Conservation (phyloP, 2,797 vertebrate species). For the Chelon labrosus region DNA sequence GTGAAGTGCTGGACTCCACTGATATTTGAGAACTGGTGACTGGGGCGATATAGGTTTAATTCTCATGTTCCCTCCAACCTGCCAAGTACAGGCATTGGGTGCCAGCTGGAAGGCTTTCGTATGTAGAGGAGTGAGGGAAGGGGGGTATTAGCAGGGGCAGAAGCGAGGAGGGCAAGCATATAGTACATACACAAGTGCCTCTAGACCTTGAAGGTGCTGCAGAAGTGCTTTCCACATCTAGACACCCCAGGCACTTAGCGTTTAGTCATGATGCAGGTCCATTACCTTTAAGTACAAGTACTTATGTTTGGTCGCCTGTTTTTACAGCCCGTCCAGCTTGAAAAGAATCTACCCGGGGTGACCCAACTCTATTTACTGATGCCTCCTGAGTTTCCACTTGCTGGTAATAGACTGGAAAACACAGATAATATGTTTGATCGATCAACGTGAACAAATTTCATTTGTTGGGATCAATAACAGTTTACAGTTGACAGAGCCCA, state of each 20-base stretch:
- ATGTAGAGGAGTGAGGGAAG: constrained; percentile 58
- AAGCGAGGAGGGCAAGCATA: constrained; percentile 71
- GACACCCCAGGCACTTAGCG: constrained; percentile 75
- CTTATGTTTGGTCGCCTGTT: constrained; percentile 83
- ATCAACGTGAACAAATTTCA: constrained; percentile 99
- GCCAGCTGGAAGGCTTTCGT: constrained; percentile 90
- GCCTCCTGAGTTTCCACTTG: constrained; percentile 92
- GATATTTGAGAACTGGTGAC: constrained; percentile 88
- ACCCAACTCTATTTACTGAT: constrained; percentile 90
- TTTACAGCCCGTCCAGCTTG: constrained; percentile 73
- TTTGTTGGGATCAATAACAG: constrained; percentile 99
- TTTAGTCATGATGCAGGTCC: constrained; percentile 83
- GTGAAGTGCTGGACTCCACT: constrained; percentile 87
- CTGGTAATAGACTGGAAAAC: constrained; percentile 96
- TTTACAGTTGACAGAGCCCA: constrained; percentile 97
- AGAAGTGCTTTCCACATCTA: constrained; percentile 74
- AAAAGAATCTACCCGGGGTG: constrained; percentile 87
- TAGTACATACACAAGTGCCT: constrained; percentile 73
- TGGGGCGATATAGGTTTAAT: constrained; percentile 88
- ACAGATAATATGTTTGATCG: constrained; percentile 99
- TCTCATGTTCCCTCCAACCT: constrained; percentile 85
- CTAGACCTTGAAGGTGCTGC: constrained; percentile 78
- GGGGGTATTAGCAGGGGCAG: constrained; percentile 73
- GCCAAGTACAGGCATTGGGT: constrained; percentile 81
- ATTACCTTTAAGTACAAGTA: constrained; percentile 87